Base-by-base conservation (phyloP, 2,113 vertebrate genomes). In the Mus spicilegus region DNA sequence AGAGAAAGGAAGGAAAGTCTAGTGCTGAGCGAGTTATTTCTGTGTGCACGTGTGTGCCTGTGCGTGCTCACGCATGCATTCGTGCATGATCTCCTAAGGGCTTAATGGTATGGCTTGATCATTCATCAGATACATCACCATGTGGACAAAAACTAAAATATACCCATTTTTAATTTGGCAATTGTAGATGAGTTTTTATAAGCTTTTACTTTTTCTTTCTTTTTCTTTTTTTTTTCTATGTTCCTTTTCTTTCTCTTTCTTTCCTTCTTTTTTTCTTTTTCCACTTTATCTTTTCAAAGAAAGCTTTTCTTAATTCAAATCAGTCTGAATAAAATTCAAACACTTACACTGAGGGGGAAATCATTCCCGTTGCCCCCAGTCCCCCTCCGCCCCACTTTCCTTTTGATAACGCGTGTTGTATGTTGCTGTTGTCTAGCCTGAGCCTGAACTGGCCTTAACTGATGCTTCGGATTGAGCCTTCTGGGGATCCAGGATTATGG, bases 251-350 rank as follows among this genome's bases (percentile, higher is more conserved):
- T 63, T 63, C 19, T 63, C 5, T 63, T 24, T 63, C 24, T 61
- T 54, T 54, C 54, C 54, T 54, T 63, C 8, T 63, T 20, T 63
- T 63, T 63, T 63, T 63, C 19, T 63, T 20, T 63, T 24, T 63
- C 24, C 63, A 28, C 63, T 81, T 93, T 78, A 39, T 3, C 26
- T 58, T 82, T 82, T 91, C 63, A 72, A 95, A 58, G 11, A 82
- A 82, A 39, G 46, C 39, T 90, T 76, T 91, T 61, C 77, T 90
- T 96, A 93, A 89, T 87, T 89, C 19, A 49, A 33, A 67, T 92
- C 85, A 82, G 63, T 85, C 88, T 81, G 90, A 89, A 85, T 94
- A 93, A 95, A 90, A 85, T 77, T 70, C 54, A 95, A 92, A 70
- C 77, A 87, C 36, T 22, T 88, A 9, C 61, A 89, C 77, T 95